Conservation (phyloP, 1,140 invertebrate species). For the Drosophila nebulosa region DNA sequence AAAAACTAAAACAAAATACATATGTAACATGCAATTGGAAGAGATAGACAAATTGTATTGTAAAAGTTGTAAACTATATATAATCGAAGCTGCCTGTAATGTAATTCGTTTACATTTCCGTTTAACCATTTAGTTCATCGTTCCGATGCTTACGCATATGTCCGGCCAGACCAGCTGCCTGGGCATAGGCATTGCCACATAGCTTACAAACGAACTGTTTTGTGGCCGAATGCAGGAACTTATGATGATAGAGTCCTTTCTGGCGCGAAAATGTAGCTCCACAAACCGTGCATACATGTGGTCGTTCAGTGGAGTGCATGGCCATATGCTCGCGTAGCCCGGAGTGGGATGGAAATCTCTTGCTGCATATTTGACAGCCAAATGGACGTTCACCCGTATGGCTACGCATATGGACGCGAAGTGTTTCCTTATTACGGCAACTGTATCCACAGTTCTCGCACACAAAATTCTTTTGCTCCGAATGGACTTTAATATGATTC, state of each 20-base stretch:
- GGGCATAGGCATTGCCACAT: slow-evolving; percentile 74
- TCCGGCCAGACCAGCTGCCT: slow-evolving; percentile 70
- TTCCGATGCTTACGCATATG: slow-evolving; percentile 81
- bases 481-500: slow-evolving; percentile 68
- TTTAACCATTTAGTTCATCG: slow-evolving; percentile 49
- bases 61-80: slow-evolving; percentile 13
- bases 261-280: slow-evolving; percentile 91
- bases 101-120: not conserved
- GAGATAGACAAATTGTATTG: slow-evolving; percentile 6
- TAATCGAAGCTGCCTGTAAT: not conserved
- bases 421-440: slow-evolving; percentile 90
- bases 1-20: not conserved
- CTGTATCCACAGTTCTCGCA: slow-evolving; percentile 74
- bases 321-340: slow-evolving; percentile 83
- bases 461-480: slow-evolving; percentile 70
- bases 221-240: slow-evolving; percentile 65
- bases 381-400: slow-evolving; percentile 92
- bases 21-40: slow-evolving; percentile 5
- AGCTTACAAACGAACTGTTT: slow-evolving; percentile 75
- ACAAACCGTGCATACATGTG: slow-evolving; percentile 88
- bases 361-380: slow-evolving; percentile 87
- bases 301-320: slow-evolving; percentile 89
- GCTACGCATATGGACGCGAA: slow-evolving; percentile 90
- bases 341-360: slow-evolving; percentile 88
- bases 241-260: slow-evolving; percentile 84